phyloP scores from a whole-genome alignment of 2,113 vertebrate genomes.

The Galbula dea region DNA sequence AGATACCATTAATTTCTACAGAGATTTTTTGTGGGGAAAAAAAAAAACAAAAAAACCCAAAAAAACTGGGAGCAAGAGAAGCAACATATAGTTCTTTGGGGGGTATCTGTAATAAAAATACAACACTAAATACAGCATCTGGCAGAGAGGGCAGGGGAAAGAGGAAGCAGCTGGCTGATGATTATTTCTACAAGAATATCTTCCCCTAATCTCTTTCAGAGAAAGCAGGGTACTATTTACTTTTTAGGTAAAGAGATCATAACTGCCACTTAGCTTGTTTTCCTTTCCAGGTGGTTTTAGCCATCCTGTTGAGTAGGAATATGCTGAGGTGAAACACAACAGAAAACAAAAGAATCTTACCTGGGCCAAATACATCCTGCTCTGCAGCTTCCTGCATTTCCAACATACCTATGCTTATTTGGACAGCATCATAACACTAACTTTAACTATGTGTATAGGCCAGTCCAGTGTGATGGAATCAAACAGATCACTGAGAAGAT shows the following conservation, averaged over 20 bases:
- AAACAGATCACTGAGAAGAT: neutral
- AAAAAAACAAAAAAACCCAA: too few species aligned
- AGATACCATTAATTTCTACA: neutral
- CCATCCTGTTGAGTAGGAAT: neutral
- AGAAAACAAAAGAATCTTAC: neutral
- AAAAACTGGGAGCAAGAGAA: neutral
- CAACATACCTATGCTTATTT: neutral
- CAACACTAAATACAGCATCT: neutral
- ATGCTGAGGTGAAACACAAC: neutral
- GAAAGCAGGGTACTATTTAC: neutral
- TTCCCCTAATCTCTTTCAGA: neutral
- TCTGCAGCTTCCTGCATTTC: neutral
- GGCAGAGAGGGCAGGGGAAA: neutral
- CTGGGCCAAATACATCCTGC: neutral
- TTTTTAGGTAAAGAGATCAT: neutral
- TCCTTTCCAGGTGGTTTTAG: neutral
- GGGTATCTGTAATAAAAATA: neutral
- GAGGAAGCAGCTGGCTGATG: neutral
- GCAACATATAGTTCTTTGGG: neutral
- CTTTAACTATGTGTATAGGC: neutral
- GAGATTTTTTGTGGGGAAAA: neutral
- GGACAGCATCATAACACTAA: neutral
- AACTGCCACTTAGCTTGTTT: neutral
- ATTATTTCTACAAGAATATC: neutral
- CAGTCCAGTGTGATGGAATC: neutral